Evolutionary conservation across 2,888 invertebrate species (phyloP), one percentile per base, ranked within the genome.

Genomic region (Macrosoma leucophasiata): DNA sequence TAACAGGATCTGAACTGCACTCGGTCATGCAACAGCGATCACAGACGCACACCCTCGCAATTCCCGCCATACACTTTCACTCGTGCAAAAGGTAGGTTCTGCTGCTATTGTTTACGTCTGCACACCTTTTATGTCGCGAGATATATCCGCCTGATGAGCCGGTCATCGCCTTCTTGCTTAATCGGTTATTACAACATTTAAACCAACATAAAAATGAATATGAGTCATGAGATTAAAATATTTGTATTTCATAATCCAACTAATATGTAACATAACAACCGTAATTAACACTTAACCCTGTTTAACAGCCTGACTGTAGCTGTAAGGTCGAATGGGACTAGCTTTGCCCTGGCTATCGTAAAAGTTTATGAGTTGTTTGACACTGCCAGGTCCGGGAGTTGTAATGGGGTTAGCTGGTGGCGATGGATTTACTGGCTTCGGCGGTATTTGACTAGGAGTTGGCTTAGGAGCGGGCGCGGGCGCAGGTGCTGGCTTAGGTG

Each of bases 301-400:
- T 49, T 79, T 82, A n/a, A 82, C 84, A 13, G 84, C 78, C 45
- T 75, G 70, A 33, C 79, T 78, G 54, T 84, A 84, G 29, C 65
- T 68, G 52, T 81, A 76, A 1, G 84, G 84, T 8, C 84, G 64
- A 28, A 84, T 79, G 0, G 58, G 59, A 31, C 81, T 81, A 1
- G 55, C 76, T 37, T 78, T 76, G 14, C 84, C 84, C 39, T 71
- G 75, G 31, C 65, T 72, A 30, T 84, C 74, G 46, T 82, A 84
- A 53, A 68, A 84, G 31, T 62, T 76, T 29, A 84, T 46, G 2
- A 84, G 65, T 13, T 71, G 63, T 39, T 82, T 67, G 1, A 84
- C 84, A 29, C 56, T 71, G 12, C 84, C 79, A 1, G 75, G 74
- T 1, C 78, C 78, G 1, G 82, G 81, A 0, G 84, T 82, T 1